Evolutionary conservation across 1,140 invertebrate genomes (phyloP), one percentile per base, ranked within the genome.

Genomic region (Nautilus pompilius): DNA sequence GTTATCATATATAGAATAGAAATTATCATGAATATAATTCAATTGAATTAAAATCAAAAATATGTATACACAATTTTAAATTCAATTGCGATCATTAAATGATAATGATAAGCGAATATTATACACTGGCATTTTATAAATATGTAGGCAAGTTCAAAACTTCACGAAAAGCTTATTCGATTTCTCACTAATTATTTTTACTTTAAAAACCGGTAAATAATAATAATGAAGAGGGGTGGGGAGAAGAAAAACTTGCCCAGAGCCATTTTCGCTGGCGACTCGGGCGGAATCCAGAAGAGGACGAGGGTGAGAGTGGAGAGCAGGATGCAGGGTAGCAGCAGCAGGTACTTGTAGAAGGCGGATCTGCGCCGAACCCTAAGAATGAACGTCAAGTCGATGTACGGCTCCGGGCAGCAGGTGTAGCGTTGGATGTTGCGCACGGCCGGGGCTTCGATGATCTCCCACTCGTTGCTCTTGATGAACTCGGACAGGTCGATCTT

Each of bases 181-280:
- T n/a, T n/a, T n/a, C n/a, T n/a, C n/a, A n/a, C n/a, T n/a, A n/a
- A n/a, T n/a, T n/a, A n/a, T n/a, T n/a, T n/a, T n/a, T n/a, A n/a
- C n/a, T n/a, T n/a, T n/a, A n/a, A n/a, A n/a, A n/a, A n/a, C n/a
- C n/a, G n/a, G n/a, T n/a, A n/a, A n/a, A n/a, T n/a, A n/a, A n/a
- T n/a, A n/a, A n/a, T n/a, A n/a, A n/a, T n/a, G n/a, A n/a, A n/a
- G n/a, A n/a, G n/a, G n/a, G n/a, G n/a, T n/a, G n/a, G n/a, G n/a
- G n/a, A n/a, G n/a, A n/a, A n/a, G n/a, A n/a, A n/a, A n/a, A n/a
- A 67, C 32, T 70, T 63, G 82, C 81, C 81, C 60, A 83, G 63
- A 60, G 80, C 76, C 73, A 82, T 79, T 62, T 83, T 83, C 20
- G 82, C 77, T 41, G 82, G 80, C 15, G 80, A 80, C 64, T 83